phyloP scores from a whole-genome alignment of 2,797 vertebrate species.

The Phoebastria nigripes region DNA sequence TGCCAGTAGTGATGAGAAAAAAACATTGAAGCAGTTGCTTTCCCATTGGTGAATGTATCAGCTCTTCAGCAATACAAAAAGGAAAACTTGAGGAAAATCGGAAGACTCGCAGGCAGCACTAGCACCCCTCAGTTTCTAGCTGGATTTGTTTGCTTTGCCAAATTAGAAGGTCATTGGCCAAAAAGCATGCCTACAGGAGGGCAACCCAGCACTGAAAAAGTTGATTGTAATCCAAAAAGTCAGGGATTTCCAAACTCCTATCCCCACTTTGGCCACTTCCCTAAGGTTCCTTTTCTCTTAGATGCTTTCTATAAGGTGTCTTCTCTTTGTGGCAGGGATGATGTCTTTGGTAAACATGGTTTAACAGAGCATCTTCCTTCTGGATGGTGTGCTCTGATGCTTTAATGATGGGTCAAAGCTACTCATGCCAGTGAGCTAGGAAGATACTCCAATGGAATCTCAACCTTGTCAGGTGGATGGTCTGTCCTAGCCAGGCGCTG shows the following conservation, averaged over 20 bases:
- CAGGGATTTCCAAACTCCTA: background rate
- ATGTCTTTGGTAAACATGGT: background rate
- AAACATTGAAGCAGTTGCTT: background rate
- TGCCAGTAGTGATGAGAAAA: background rate
- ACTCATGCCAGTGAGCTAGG: background rate
- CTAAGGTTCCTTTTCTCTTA: background rate
- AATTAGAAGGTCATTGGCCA: background rate
- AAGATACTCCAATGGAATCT: background rate
- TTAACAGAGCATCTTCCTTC: background rate
- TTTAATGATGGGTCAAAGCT: background rate
- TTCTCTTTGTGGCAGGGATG: background rate
- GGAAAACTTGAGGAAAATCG: background rate
- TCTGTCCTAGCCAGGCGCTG: background rate
- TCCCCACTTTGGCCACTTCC: background rate
- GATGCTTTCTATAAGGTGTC: background rate
- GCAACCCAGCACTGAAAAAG: background rate
- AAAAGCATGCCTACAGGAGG: background rate
- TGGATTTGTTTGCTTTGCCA: background rate
- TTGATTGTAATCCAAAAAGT: background rate
- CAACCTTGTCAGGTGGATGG: background rate
- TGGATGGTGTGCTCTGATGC: background rate
- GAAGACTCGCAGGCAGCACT: background rate
- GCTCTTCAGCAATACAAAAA: constrained; percentile 22
- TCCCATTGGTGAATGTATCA: background rate
- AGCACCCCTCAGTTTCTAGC: background rate